Base-by-base conservation (phyloP, 2,888 invertebrate genomes). In the Brachynemurus nebulosus region DNA sequence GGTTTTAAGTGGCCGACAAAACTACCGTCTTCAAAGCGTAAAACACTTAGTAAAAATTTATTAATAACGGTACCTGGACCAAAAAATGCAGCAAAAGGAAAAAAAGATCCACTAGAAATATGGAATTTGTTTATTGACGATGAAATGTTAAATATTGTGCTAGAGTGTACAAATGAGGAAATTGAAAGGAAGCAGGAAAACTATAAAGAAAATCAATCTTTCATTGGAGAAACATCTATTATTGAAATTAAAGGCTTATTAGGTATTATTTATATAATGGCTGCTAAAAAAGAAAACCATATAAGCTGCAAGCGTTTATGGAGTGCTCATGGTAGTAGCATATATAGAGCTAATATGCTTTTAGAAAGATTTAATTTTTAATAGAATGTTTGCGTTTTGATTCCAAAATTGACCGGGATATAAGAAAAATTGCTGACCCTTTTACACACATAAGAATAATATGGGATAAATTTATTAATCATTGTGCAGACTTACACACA, bases 381-480 rank as follows among this genome's bases (percentile, higher is more conserved):
- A 16, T 40, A 1, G 19, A 20, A 19, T 44, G 40, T 14, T 23
- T 53, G 11, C 42, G 50, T 7, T 52, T 55, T 23, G 51, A 53
- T 36, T 49, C 51, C 35, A 49, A 42, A 41, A 37, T 19, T 3
- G 52, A 51, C 4, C 46, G 54, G 6, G 37, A 16, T 3, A 42
- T 47, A 23, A 25, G 51, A 14, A 42, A 44, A 46, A 38, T n/a
- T 20, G 45, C n/a, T 7, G 51, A 56, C 39, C 43, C 42, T 12
- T 52, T 57, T 25, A 48, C 52, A 14, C 44, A 46, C 12, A 49
- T 52, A 6, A 45, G 52, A 6, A 48, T 55, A 42, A 41, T 55
- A 23, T 56, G 50, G 51, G 46, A 52, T 7, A 11, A 42, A 6
- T 55, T 55, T 39, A 46, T 51, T 12, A 30, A 16, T 2, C 49